Evolutionary conservation across 1,140 invertebrate species (phyloP).

Genomic region (Formica exsecta): DNA sequence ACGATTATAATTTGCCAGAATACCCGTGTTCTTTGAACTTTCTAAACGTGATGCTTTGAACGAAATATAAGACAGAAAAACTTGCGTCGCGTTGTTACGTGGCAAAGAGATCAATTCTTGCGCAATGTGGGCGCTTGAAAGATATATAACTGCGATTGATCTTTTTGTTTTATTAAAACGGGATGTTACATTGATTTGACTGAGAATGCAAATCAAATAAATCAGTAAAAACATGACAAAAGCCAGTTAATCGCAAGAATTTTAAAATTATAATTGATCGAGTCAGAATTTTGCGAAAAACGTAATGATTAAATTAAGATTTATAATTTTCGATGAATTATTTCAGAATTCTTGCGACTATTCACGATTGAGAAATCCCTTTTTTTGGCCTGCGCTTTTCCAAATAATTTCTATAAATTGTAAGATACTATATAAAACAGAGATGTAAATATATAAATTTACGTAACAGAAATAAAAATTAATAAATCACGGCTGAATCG

Average conservation of each 20-base stretch:
- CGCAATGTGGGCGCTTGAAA: constrained; percentile 6
- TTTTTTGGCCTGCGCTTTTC: constrained; percentile 72
- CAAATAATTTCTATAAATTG: constrained; percentile 33
- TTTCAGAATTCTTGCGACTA: constrained; percentile 56
- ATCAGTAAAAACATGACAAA: background rate
- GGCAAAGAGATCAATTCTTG: constrained; percentile 46
- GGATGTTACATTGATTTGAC: constrained; percentile 40
- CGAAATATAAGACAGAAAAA: constrained; percentile 26
- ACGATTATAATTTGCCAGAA: constrained; percentile 50
- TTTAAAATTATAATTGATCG: constrained; percentile 1
- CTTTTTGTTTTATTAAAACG: constrained; percentile 24
- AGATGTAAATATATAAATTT: background rate
- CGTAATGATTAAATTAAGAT: background rate
- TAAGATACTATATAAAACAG: background rate
- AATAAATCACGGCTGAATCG: constrained; percentile 5
- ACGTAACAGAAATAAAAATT: constrained; percentile 5
- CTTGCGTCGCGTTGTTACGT: constrained; percentile 14
- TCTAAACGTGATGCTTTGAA: constrained; percentile 31
- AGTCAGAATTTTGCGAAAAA: background rate
- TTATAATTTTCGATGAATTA: background rate
- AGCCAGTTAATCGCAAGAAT: constrained; percentile 60
- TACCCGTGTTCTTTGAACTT: constrained; percentile 40
- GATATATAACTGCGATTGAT: constrained; percentile 5
- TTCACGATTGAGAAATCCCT: constrained; percentile 25
- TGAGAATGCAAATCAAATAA: constrained; percentile 38